These are phyloP conservation scores for Cactoblastis cactorum DNA, from an alignment of 2,888 invertebrate genomes.

Conservation along the genomic window DNA sequence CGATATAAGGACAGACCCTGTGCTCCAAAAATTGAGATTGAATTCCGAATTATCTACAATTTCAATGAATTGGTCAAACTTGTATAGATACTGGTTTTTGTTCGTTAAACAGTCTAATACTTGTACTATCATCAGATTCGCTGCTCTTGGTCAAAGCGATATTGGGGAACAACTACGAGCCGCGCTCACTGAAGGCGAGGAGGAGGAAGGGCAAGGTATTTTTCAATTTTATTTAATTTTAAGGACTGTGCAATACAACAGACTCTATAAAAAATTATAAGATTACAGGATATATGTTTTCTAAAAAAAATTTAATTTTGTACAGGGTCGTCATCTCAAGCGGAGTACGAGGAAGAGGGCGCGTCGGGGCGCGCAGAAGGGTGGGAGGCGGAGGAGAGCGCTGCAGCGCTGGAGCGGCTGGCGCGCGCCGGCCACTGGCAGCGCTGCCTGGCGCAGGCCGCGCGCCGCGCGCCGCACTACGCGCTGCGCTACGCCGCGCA, in stretches of 20 bases:
- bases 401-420: constrained; percentile 55
- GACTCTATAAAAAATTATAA: neutral
- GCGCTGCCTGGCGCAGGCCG: constrained; percentile 68
- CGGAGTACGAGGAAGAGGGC: constrained; percentile 46
- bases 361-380: neutral
- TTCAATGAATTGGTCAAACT: no score
- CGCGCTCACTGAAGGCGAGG: constrained; percentile 55
- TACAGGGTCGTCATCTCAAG: constrained; percentile 21
- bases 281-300: no score
- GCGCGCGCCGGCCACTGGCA: constrained; percentile 70
- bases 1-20: no score
- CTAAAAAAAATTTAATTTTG: neutral
- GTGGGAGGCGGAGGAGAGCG: neutral
- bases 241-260: neutral
- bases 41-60: no score
- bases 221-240: neutral
- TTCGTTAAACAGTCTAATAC: no score
- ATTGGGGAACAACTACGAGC: constrained; percentile 67
- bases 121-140: constrained; percentile 42
- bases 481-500: constrained; percentile 62
- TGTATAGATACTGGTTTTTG: no score
- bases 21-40: no score
- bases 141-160: constrained; percentile 67
- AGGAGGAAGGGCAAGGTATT: constrained; percentile 50
- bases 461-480: constrained; percentile 55